Base-by-base conservation (phyloP, 2,888 invertebrate species). In the Bembecia ichneumoniformis region DNA sequence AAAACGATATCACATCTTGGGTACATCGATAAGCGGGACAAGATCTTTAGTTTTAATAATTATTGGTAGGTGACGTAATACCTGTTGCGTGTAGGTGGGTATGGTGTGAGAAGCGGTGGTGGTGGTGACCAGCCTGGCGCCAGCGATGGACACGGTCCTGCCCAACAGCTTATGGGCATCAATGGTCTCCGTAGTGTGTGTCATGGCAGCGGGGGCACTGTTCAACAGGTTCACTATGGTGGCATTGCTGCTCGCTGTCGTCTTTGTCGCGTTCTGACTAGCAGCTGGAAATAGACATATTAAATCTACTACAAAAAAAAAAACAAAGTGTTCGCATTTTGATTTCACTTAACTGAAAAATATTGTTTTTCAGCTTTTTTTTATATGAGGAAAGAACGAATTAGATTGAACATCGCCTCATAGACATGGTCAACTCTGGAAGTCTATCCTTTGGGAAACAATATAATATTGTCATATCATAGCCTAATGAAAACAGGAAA, bases 171-270 rank as follows among this genome's bases (percentile, higher is more conserved):
- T 84, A 60, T 84, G 82, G 1, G 75, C 69, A 49, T 75, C 77
- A 0, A 71, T 54, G 3, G 50, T 54, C 3, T 68, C 70, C 15
- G 83, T 70, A 9, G 89, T 88, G 40, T 90, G 92, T 3, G 91
- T 91, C 90, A 90, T 90, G 52, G 92, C 92, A 52, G 93, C 92
- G 43, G 94, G 93, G 20, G 93, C 92, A 66, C 93, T 94, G 73
- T 94, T 94, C 53, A 94, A 75, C 49, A 94, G 77, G 77, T 93
- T 94, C 54, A 93, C 87, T 65, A 94, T 94, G 9, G 94, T 92
- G 2, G 94, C 91, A 71, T 94, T 93, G 67, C 79, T 91, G 53
- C 77, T 84, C 43, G 88, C 80, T 20, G 89, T 82, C 55, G 83
- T 89, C 52, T 87, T 84, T 0, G 87, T 84, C 5, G 86, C 87